Evolutionary conservation across 2,797 vertebrate genomes (phyloP).

Genomic region (Platalea minor): DNA sequence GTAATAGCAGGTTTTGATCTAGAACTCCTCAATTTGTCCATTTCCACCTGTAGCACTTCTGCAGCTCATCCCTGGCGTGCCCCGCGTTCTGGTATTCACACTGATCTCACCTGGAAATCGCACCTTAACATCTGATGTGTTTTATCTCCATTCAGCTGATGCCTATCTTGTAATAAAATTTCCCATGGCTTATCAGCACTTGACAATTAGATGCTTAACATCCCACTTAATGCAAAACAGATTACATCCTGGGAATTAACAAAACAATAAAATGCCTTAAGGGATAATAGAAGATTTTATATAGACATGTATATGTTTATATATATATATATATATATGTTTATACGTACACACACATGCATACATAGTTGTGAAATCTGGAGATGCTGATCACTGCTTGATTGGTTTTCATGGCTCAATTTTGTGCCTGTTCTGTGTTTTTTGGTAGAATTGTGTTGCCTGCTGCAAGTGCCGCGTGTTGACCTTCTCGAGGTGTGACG

Average conservation of each 20-base stretch:
- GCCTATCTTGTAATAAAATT: conserved; percentile 45
- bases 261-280: conserved; percentile 46
- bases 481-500: neutral
- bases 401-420: neutral
- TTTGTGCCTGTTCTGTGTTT: neutral
- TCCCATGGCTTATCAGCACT: conserved; percentile 57
- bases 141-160: conserved; percentile 53
- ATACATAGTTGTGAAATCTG: neutral
- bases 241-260: conserved; percentile 61
- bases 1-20: neutral
- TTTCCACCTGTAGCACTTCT: conserved; percentile 1
- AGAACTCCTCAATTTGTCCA: neutral
- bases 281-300: conserved; percentile 8
- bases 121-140: neutral
- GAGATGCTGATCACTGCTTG: neutral
- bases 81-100: neutral
- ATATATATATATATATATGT: neutral
- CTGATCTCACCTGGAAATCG: conserved; percentile 21
- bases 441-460: neutral
- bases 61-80: neutral
- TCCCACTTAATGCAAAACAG: conserved; percentile 59
- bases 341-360: neutral
- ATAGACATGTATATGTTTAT: neutral
- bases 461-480: neutral
- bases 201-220: conserved; percentile 52